These are phyloP conservation scores for Motacilla alba DNA, from an alignment of 2,113 vertebrate genomes.

Conservation along the genomic window DNA sequence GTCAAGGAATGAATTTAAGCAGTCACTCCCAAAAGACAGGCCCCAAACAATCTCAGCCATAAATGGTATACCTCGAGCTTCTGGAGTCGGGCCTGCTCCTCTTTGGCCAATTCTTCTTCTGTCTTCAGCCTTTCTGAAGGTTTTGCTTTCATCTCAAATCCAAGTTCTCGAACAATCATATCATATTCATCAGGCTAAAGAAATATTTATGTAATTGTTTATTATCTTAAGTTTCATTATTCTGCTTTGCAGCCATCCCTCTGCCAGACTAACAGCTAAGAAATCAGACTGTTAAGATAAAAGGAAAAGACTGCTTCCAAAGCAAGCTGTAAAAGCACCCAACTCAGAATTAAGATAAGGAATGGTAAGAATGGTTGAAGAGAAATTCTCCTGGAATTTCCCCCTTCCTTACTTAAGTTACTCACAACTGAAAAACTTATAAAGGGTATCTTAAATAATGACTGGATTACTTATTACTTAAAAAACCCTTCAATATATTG, in stretches of 20 bases:
- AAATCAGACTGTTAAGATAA: background rate
- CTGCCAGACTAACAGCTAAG: background rate
- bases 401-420: background rate
- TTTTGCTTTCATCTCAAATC: conserved; percentile 96
- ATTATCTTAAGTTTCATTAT: background rate
- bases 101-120: conserved; percentile 86
- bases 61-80: conserved; percentile 81
- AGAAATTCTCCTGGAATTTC: background rate
- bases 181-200: conserved; percentile 89
- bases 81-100: conserved; percentile 82
- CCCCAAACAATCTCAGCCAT: background rate
- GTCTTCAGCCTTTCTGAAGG: conserved; percentile 91
- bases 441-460: background rate
- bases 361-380: background rate
- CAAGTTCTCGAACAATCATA: conserved; percentile 91
- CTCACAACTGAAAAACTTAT: background rate
- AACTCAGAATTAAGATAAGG: background rate
- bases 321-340: background rate
- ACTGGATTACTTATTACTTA: background rate
- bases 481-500: background rate
- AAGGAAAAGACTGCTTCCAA: background rate
- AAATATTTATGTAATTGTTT: background rate
- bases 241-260: background rate
- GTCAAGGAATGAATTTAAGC: background rate
- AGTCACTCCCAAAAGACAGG: background rate